Base-by-base conservation (phyloP, 30 jellyfish, hydroid and myxozoan species). In the Aurelia sp. region DNA sequence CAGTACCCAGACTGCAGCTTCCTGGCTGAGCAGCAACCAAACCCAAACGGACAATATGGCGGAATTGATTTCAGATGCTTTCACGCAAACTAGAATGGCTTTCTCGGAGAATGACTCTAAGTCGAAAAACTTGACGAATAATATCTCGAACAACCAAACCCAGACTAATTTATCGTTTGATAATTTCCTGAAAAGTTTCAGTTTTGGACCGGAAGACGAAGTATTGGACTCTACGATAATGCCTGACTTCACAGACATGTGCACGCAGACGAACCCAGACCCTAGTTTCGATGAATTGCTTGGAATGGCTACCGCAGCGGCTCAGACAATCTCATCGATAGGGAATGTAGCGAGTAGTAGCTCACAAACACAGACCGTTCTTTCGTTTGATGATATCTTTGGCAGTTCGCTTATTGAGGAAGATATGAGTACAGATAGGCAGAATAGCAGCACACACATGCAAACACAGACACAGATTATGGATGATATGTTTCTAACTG, bases 211-310 rank as follows among this genome's bases (percentile, higher is more conserved):
- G 12, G 74, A 72, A 4, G 76, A 84, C 18, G 76, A 61, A 35
- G 13, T 81, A 2, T 52, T 84, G 5, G 93, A 72, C 13, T 76
- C 93, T 8, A 41, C 84, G 18, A 16, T 84, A 57, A 84, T 84
- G 77, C 93, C 93, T 5, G 93, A 84, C 47, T 84, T 84, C 13
- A 70, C 86, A 13, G 93, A 84, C 59, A 84, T 84, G 86, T 84
- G 93, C 75, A 84, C 93, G 55, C 93, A 84, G 83, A 84, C 93
- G 19, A 74, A 74, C 61, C 81, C 82, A 30, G 92, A 82, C 80
- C 93, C 88, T 19, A 61, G 72, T 15, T 59, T 84, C 57, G 85
- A 84, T 30, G 93, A 84, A 22, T 64, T 84, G 38, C 88, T 72
- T 3, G 88, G 62, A 11, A 41, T 84, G 51, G 27, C 86, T 60